Percentiles rank a stretch among this genome's conserved stretches.
Conservation (phyloP, 2,113 vertebrate species). For the Dissostichus mawsoni region DNA sequence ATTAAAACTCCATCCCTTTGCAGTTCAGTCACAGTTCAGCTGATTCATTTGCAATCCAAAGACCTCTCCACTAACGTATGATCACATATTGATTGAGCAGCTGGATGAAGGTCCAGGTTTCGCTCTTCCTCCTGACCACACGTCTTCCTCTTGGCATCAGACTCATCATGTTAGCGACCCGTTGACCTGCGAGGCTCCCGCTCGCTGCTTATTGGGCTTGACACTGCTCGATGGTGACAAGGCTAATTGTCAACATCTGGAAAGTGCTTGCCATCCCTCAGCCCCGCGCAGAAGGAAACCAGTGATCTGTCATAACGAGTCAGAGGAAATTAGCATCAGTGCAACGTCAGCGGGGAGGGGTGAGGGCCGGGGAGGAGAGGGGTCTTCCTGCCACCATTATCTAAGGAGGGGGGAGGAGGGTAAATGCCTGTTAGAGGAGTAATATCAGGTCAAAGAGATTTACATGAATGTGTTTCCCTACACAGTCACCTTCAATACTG, state of each 20-base stretch:
- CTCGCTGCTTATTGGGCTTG: constrained; percentile 65
- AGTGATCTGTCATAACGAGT: constrained; percentile 77
- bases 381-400: constrained; percentile 30
- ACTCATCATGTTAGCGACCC: constrained; percentile 13
- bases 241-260: constrained; percentile 83
- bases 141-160: constrained; percentile 22
- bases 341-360: constrained; percentile 15
- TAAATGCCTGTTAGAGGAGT: constrained; percentile 19
- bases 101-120: constrained; percentile 24
- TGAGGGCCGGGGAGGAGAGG: not conserved
- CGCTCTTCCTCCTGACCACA: not conserved
- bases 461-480: constrained; percentile 32
- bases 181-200: constrained; percentile 54
- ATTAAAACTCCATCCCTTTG: not conserved
- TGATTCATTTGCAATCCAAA: constrained; percentile 4
- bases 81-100: constrained; percentile 60
- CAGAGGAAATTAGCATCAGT: constrained; percentile 77
- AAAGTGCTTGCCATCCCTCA: constrained; percentile 60
- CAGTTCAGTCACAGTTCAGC: constrained; percentile 15
- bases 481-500: not conserved
- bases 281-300: constrained; percentile 40
- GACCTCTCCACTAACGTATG: constrained; percentile 21
- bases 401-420: constrained; percentile 8
- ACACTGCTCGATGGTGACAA: constrained; percentile 75
- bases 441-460: constrained; percentile 48